Base-by-base conservation (phyloP, 2,113 vertebrate genomes). In the Stigmatopora nigra region DNA sequence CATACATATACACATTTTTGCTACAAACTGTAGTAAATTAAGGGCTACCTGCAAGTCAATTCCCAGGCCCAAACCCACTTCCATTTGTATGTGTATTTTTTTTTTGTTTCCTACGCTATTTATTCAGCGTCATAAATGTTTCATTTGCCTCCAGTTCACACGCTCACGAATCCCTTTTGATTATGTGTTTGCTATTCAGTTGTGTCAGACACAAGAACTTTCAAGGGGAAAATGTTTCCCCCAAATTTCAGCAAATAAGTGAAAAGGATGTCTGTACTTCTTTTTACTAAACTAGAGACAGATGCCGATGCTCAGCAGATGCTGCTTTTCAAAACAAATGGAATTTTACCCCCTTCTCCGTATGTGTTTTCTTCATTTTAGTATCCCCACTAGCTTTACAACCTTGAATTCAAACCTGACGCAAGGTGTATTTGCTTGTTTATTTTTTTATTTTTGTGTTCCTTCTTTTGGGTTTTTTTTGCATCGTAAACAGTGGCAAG, bases 261-360 rank as follows among this genome's bases (percentile, higher is more conserved):
- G 78, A 87, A 87, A 87, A 86, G 82, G 84, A 85, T 84, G 85
- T 83, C 84, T 88, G 84, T 82, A 61, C 80, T 86, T 75, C 73
- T 38, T 64, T 64, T 68, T 70, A 69, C 77, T 80, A 83, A 88
- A 89, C 81, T 78, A 82, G 86, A 89, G 86, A 82, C 87, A 88
- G 86, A 88, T 88, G 84, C 78, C 83, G 81, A 87, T 82, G 84
- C 76, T 84, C 77, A 75, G 76, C 84, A 87, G 86, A 84, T 78
- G 70, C 67, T 53, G 76, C 77, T 82, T 83, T 74, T 80, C 74
- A 81, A 82, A 82, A 85, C 75, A 84, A 83, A 79, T 71, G 78
- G 84, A 85, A 83, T 83, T 82, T 68, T 70, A 73, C 76, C 65
- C 61, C 67, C 63, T 74, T 71, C 68, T 68, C 68, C 13, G 25